These are phyloP conservation scores for Phlogophora meticulosa DNA, from an alignment of 2,888 invertebrate species.

Conservation along the genomic window DNA sequence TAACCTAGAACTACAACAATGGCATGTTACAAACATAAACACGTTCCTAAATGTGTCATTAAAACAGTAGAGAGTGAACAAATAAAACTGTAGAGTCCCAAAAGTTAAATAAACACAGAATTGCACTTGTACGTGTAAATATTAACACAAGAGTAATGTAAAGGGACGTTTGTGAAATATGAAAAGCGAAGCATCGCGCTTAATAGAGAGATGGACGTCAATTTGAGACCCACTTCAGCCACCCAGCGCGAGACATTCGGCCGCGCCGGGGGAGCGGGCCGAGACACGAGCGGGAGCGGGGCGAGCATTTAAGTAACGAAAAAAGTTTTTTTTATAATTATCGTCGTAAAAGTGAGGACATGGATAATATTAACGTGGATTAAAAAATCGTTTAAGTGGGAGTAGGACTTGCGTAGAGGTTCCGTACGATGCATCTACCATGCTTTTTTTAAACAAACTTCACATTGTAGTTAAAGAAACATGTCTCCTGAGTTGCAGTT, in stretches of 20 bases:
- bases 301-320: no score
- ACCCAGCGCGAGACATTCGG: slow-evolving; percentile 66
- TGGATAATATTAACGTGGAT: no score
- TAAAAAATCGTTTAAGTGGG: no score
- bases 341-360: no score
- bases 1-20: not conserved
- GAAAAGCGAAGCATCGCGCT: slow-evolving; percentile 77
- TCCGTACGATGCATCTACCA: no score
- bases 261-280: slow-evolving; percentile 51
- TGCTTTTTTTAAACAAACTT: no score
- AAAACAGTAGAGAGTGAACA: slow-evolving; percentile 1
- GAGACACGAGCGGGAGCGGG: slow-evolving; percentile 40
- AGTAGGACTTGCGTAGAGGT: no score
- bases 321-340: no score
- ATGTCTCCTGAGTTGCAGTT: no score
- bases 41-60: not conserved
- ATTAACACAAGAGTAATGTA: slow-evolving; percentile 61
- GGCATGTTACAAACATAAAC: not conserved
- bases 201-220: slow-evolving; percentile 80
- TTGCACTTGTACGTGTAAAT: slow-evolving; percentile 41
- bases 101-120: slow-evolving; percentile 34
- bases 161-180: slow-evolving; percentile 73
- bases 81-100: slow-evolving; percentile 3
- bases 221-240: slow-evolving; percentile 79
- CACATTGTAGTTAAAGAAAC: no score